Base-by-base conservation (phyloP, 1,140 invertebrate genomes). In the Phymastichus coffea region DNA sequence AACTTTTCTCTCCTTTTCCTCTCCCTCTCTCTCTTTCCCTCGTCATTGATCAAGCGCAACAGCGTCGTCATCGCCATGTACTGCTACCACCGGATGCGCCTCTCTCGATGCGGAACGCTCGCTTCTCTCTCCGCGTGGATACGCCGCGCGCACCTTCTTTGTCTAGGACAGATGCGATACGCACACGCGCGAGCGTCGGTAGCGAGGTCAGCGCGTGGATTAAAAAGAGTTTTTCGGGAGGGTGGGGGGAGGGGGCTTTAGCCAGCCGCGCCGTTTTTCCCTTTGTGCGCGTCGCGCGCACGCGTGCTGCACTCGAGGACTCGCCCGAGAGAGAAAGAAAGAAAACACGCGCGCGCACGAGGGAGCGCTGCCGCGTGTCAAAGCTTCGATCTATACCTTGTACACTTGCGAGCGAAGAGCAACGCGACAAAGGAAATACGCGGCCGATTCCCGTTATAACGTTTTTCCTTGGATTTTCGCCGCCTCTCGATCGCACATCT, bases 271-370 rank as follows among this genome's bases (percentile, higher is more conserved):
- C 23, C 22, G 37, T 35, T 37, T 61, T 52, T 63, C 26, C 48
- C 54, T 63, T 63, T 63, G 61, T 62, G 38, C 14, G 26, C 1
- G 25, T 4, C 23, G n/a, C 17, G 23, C 14, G 44, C 55, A 49
- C 55, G 47, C 46, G 44, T 37, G 35, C 7, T 66, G 69, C 65
- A 68, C 68, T n/a, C n/a, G n/a, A n/a, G n/a, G n/a, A n/a, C n/a
- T n/a, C n/a, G n/a, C n/a, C n/a, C n/a, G n/a, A n/a, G n/a, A n/a
- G n/a, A n/a, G n/a, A n/a, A n/a, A n/a, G n/a, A n/a, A n/a, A n/a
- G n/a, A n/a, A n/a, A n/a, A n/a, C n/a, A 43, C 44, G 43, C 28
- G 7, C 26, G 23, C 19, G n/a, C 33, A n/a, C n/a, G n/a, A n/a
- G n/a, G n/a, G n/a, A n/a, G n/a, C n/a, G n/a, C n/a, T n/a, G n/a